These are phyloP conservation scores for Drosophila novamexicana DNA, from an alignment of 1,140 invertebrate genomes.

Conservation along the genomic window DNA sequence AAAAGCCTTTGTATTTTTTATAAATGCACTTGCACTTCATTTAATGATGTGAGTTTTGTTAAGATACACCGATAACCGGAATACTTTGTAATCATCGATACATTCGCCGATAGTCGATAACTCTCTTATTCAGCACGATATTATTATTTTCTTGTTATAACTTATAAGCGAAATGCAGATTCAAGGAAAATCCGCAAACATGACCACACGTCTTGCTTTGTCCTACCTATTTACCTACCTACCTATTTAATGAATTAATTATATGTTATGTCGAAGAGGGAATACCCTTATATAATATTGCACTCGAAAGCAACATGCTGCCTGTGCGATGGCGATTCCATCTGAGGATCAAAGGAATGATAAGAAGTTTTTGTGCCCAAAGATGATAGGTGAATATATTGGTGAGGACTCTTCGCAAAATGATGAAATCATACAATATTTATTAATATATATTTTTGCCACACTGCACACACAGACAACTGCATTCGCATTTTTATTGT, in stretches of 20 bases:
- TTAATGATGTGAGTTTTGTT: background rate
- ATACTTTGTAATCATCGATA: background rate
- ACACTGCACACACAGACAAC: slow-evolving; percentile 48
- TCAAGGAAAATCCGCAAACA: too few relatives aligned
- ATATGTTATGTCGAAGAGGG: background rate
- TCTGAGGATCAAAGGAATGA: background rate
- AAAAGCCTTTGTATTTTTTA: slow-evolving; percentile 29
- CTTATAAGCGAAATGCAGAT: too few relatives aligned
- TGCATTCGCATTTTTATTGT: slow-evolving; percentile 35
- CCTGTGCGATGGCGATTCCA: slow-evolving; percentile 10
- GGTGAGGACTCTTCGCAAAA: background rate
- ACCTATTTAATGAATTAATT: too few relatives aligned
- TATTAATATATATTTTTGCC: background rate
- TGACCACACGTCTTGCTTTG: too few relatives aligned
- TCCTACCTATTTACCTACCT: too few relatives aligned
- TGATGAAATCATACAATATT: background rate
- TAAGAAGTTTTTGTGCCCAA: slow-evolving; percentile 8
- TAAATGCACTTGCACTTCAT: slow-evolving; percentile 41
- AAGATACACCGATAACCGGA: background rate
- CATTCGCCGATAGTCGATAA: background rate
- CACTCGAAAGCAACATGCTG: too few relatives aligned
- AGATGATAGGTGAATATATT: slow-evolving; percentile 28
- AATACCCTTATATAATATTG: background rate
- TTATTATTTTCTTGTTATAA: too few relatives aligned
- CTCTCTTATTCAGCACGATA: background rate